phyloP scores from a whole-genome alignment of 1,140 invertebrate genomes.

The Bradysia coprophila region DNA sequence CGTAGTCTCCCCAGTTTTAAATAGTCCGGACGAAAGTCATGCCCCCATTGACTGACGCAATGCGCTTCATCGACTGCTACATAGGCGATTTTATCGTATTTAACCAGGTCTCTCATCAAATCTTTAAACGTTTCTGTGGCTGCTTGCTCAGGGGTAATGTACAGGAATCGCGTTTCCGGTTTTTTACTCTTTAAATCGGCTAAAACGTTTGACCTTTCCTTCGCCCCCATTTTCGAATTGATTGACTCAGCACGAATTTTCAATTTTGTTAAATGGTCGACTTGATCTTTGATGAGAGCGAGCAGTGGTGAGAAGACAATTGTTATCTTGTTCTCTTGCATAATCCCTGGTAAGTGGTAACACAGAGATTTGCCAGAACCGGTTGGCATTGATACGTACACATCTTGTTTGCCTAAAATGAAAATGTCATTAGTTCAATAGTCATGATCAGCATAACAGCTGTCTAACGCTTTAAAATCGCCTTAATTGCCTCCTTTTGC shows the following conservation, averaged over 20 bases:
- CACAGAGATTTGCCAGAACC: slow-evolving; percentile 93
- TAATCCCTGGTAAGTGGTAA: slow-evolving; percentile 77
- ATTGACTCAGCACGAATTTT: slow-evolving; percentile 67
- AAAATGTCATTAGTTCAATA: slow-evolving; percentile 1
- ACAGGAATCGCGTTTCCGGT: slow-evolving; percentile 63
- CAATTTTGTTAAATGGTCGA: slow-evolving; percentile 43
- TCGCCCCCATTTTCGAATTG: slow-evolving; percentile 65
- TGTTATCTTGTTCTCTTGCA: slow-evolving; percentile 49
- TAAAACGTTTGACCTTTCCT: slow-evolving; percentile 53
- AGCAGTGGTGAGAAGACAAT: slow-evolving; percentile 85
- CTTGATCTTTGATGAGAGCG: slow-evolving; percentile 71
- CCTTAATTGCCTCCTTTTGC: slow-evolving; percentile 14
- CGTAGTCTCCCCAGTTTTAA: slow-evolving; percentile 64
- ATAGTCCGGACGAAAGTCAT: slow-evolving; percentile 93
- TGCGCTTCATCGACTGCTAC: slow-evolving; percentile 94
- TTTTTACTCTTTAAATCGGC: slow-evolving; percentile 47
- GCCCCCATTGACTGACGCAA: slow-evolving; percentile 95
- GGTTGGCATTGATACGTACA: slow-evolving; percentile 79
- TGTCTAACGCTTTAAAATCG: slow-evolving; percentile 16
- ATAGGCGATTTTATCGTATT: slow-evolving; percentile 48
- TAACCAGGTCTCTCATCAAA: slow-evolving; percentile 36
- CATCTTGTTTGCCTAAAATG: slow-evolving; percentile 47
- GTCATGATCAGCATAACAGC: not conserved
- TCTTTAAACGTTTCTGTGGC: slow-evolving; percentile 55
- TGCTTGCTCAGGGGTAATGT: slow-evolving; percentile 84